Evolutionary conservation across 2,888 invertebrate genomes (phyloP).

Genomic region (Diploptera punctata): DNA sequence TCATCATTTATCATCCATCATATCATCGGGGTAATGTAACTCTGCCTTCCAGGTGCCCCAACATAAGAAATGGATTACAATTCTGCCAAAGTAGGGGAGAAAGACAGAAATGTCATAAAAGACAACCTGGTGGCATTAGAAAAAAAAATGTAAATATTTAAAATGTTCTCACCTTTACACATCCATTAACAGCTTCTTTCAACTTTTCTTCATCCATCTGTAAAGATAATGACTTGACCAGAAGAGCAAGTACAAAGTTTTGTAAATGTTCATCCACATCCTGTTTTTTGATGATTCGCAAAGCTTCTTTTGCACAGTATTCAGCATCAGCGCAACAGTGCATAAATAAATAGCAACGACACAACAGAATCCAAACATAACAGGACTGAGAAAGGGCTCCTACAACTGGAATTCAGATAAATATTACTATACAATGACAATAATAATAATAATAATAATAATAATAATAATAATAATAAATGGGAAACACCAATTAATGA

Average conservation of each 20-base stretch:
- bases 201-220: constrained; percentile 60
- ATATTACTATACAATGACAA: not conserved
- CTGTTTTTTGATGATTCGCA: constrained; percentile 51
- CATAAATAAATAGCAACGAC: constrained; percentile 53
- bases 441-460: no score
- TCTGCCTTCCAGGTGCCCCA: no score
- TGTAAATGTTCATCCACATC: constrained; percentile 49
- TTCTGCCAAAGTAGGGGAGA: no score
- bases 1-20: no score
- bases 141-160: no score
- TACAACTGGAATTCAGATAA: constrained; percentile 31
- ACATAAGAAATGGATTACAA: no score
- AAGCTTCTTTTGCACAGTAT: constrained; percentile 52
- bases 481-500: no score
- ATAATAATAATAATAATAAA: no score
- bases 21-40: no score
- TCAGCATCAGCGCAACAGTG: constrained; percentile 61
- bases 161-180: constrained; percentile 55
- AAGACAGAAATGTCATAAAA: no score
- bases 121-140: no score
- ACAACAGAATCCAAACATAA: constrained; percentile 31
- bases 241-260: constrained; percentile 48
- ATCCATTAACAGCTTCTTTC: constrained; percentile 57
- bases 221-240: constrained; percentile 55
- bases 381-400: constrained; percentile 11